Conservation (phyloP, 1,140 invertebrate genomes). For the Ruditapes philippinarum region DNA sequence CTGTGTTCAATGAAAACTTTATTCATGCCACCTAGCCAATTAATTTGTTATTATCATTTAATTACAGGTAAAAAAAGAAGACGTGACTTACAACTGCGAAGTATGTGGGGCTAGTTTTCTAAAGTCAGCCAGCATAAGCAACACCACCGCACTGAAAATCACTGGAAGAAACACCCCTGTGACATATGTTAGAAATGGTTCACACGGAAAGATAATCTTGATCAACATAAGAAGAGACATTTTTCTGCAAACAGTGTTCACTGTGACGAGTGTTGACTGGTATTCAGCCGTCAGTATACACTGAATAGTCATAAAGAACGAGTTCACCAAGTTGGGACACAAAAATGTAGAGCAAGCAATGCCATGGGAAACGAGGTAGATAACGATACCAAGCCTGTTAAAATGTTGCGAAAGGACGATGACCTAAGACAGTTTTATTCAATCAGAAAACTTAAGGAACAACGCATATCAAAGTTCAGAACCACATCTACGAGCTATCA, state of each 20-base stretch:
- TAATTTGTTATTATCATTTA: no score
- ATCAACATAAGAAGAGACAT: slow-evolving; percentile 43
- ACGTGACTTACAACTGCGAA: slow-evolving; percentile 39
- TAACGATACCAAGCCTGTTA: no score
- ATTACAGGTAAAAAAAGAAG: no score
- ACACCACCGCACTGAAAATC: slow-evolving; percentile 28
- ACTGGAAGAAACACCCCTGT: slow-evolving; percentile 24
- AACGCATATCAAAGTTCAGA: neutral
- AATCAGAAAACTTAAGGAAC: neutral
- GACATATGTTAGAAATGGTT: slow-evolving; percentile 52
- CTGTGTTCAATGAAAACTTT: no score
- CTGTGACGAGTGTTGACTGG: slow-evolving; percentile 45
- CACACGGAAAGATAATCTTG: slow-evolving; percentile 49
- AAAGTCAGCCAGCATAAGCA: slow-evolving; percentile 9
- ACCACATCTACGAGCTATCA: neutral
- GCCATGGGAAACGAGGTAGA: no score
- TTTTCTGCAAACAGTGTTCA: slow-evolving; percentile 27
- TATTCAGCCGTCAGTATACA: slow-evolving; percentile 53
- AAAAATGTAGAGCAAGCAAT: neutral
- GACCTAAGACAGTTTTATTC: neutral
- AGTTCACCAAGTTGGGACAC: neutral
- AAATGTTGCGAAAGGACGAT: neutral
- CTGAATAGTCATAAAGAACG: slow-evolving; percentile 15
- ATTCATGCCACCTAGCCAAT: no score
- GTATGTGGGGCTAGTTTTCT: neutral